phyloP scores from a whole-genome alignment of 2,113 vertebrate genomes.

The Myotis yumanensis region DNA sequence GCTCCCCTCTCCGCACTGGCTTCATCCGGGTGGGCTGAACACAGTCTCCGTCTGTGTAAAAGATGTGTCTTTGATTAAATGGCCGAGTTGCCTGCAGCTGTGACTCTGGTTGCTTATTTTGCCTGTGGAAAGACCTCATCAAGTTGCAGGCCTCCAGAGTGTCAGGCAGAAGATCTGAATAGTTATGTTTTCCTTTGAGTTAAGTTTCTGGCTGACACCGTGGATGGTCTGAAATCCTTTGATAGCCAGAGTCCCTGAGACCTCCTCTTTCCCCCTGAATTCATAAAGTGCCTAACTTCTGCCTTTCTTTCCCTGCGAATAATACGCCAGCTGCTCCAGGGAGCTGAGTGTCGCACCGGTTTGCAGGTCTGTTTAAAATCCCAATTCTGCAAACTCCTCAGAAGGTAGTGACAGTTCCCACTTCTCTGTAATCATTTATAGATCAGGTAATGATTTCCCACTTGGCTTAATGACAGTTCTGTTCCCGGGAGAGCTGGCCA shows the following conservation, averaged over 20 bases:
- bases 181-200: constrained; percentile 58
- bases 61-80: neutral
- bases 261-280: constrained; percentile 19
- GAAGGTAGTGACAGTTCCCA: constrained; percentile 69
- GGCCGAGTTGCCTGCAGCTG: neutral
- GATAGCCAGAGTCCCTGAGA: constrained; percentile 63
- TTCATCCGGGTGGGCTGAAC: neutral
- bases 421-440: constrained; percentile 86
- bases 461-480: constrained; percentile 85
- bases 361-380: constrained; percentile 68
- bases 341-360: constrained; percentile 17
- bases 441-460: constrained; percentile 90
- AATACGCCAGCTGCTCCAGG: constrained; percentile 54
- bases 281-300: constrained; percentile 19
- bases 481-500: constrained; percentile 81
- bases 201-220: constrained; percentile 43
- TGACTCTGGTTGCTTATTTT: neutral
- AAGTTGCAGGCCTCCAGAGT: neutral
- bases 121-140: neutral
- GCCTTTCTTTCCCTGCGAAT: constrained; percentile 53
- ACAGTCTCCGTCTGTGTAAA: neutral
- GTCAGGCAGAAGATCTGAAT: constrained; percentile 62
- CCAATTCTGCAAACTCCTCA: constrained; percentile 70
- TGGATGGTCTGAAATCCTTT: constrained; percentile 42
- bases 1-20: neutral